Evolutionary conservation across 2,888 invertebrate species (phyloP).

Genomic region (Phoenoteleia sp.): DNA sequence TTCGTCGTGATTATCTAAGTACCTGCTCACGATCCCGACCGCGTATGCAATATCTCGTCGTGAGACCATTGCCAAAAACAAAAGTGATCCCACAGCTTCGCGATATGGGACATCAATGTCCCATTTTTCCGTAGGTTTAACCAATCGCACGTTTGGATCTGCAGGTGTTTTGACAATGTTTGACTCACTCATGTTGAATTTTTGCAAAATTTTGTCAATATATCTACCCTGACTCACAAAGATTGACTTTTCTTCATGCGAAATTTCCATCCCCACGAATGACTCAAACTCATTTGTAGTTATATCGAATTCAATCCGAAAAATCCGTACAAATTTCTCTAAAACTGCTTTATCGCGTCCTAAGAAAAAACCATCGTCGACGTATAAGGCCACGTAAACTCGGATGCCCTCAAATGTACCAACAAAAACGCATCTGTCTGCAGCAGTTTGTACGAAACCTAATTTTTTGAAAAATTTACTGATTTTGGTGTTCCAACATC

Average conservation of each 20-base stretch:
- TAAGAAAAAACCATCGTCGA: conserved; percentile 52
- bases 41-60: conserved; percentile 42
- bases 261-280: conserved; percentile 52
- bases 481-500: conserved; percentile 45
- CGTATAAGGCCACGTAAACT: conserved; percentile 51
- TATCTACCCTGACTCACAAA: conserved; percentile 48
- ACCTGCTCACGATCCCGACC: conserved; percentile 47
- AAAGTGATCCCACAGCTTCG: conserved; percentile 45
- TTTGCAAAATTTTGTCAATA: conserved; percentile 55
- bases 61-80: conserved; percentile 26
- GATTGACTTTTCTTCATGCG: not conserved
- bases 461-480: not conserved
- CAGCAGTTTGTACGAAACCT: conserved; percentile 35
- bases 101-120: conserved; percentile 25
- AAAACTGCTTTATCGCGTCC: conserved; percentile 3
- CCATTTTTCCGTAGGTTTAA: not conserved
- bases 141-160: conserved; percentile 14
- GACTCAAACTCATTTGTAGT: conserved; percentile 9
- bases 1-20: conserved; percentile 41
- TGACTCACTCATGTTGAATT: conserved; percentile 57
- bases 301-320: conserved; percentile 24
- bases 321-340: not conserved
- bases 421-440: conserved; percentile 54
- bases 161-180: conserved; percentile 44
- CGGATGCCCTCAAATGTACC: not conserved